phyloP scores from a whole-genome alignment of 1,140 invertebrate species.

The Drosophila neocordata region DNA sequence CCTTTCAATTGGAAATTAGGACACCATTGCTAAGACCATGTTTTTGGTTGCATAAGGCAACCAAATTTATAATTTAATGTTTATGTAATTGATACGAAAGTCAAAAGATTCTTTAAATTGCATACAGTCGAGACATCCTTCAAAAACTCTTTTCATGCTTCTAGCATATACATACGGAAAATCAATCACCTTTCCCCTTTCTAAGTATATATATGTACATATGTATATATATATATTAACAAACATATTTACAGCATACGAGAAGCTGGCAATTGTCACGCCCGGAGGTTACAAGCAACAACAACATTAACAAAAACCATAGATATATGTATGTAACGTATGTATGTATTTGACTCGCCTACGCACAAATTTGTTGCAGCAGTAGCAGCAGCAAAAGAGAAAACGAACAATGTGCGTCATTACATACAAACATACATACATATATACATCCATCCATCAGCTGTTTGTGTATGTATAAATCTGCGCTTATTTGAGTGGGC shows the following conservation, averaged over 20 bases:
- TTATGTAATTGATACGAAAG: no score
- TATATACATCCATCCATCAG: no score
- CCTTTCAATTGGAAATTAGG: no score
- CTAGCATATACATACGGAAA: not conserved
- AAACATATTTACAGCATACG: no score
- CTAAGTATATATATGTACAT: not conserved
- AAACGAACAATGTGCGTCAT: not conserved
- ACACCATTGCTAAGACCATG: no score
- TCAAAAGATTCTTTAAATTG: no score
- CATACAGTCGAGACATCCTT: no score
- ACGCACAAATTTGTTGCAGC: slow-evolving; percentile 50
- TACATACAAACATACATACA: no score
- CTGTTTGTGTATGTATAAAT: not conserved
- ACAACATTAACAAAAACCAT: not conserved
- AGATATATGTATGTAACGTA: not conserved
- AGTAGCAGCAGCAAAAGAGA: slow-evolving; percentile 6
- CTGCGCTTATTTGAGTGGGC: not conserved
- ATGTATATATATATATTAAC: not conserved
- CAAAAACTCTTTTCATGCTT: no score
- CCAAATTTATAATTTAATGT: no score
- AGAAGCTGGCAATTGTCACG: slow-evolving; percentile 4
- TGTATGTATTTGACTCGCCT: slow-evolving; percentile 32
- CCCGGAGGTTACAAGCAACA: not conserved
- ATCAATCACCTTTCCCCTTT: not conserved
- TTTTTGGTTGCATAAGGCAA: no score